Conservation (phyloP, 2,113 vertebrate species). For the Anoplopoma fimbria region DNA sequence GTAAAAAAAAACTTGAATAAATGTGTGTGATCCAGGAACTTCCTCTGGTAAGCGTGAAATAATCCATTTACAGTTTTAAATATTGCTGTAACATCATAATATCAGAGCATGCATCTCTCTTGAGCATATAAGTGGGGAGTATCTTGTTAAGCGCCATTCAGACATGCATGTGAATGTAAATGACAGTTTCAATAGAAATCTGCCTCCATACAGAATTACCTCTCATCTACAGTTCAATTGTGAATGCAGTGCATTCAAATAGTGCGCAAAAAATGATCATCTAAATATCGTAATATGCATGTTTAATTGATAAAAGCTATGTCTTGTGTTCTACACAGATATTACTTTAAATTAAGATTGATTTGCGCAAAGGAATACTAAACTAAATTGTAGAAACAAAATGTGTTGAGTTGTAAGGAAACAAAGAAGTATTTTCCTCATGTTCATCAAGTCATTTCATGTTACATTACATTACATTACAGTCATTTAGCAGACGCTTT, state of each 20-base stretch:
- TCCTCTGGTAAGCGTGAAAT: not conserved
- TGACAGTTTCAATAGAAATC: not conserved
- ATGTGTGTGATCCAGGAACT: not conserved
- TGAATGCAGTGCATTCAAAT: not conserved
- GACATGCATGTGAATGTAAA: not conserved
- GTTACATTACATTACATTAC: no score
- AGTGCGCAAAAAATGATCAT: not conserved
- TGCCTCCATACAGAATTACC: not conserved
- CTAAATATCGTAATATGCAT: not conserved
- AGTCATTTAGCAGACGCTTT: no score
- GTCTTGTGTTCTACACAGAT: not conserved
- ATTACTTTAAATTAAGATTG: not conserved
- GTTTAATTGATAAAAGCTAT: not conserved
- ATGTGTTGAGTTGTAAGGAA: not conserved
- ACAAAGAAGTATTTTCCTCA: no score
- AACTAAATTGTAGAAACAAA: not conserved
- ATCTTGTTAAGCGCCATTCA: slow-evolving; percentile 6
- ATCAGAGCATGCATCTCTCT: not conserved
- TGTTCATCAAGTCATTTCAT: not conserved
- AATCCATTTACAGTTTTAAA: slow-evolving; percentile 29
- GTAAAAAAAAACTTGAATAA: not conserved
- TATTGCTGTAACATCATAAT: slow-evolving; percentile 14
- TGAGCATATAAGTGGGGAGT: not conserved
- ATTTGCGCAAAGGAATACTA: not conserved
- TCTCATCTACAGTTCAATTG: not conserved